phyloP scores from a whole-genome alignment of 2,888 invertebrate species.

The Rhingia rostrata region DNA sequence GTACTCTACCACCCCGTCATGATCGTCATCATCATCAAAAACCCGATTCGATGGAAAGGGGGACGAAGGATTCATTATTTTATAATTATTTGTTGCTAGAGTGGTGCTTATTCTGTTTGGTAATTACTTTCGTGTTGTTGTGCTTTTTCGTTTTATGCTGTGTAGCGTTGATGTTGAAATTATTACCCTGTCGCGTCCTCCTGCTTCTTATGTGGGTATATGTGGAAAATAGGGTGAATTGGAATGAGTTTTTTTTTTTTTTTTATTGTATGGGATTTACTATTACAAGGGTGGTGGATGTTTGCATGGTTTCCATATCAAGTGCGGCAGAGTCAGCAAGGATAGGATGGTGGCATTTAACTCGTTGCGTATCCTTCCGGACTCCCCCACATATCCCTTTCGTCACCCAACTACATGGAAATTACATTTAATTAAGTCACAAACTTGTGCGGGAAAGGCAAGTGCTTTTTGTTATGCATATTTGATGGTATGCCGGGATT shows the following conservation, averaged over 20 bases:
- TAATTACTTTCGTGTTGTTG: constrained; percentile 74
- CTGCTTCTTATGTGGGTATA: constrained; percentile 12
- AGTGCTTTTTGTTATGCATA: constrained; percentile 72
- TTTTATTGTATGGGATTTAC: constrained; percentile 26
- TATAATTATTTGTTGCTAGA: constrained; percentile 74
- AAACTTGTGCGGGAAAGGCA: constrained; percentile 62
- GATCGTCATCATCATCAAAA: constrained; percentile 29
- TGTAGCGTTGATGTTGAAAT: constrained; percentile 70
- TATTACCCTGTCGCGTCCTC: constrained; percentile 56
- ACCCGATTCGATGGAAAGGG: constrained; percentile 2
- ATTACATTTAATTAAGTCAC: constrained; percentile 75
- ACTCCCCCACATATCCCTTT: constrained; percentile 9
- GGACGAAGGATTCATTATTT: constrained; percentile 73
- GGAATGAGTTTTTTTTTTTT: constrained; percentile 5
- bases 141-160: constrained; percentile 68
- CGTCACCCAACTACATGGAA: constrained; percentile 62
- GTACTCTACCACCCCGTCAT: constrained; percentile 40
- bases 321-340: constrained; percentile 5
- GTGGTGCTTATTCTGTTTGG: constrained; percentile 74
- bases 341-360: constrained; percentile 53
- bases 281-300: constrained; percentile 4
- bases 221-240: constrained; percentile 25
- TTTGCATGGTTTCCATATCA: constrained; percentile 17
- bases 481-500: constrained; percentile 72
- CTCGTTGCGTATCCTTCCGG: constrained; percentile 45